phyloP scores from a whole-genome alignment of 2,888 invertebrate species.

The Diarsia mendica region DNA sequence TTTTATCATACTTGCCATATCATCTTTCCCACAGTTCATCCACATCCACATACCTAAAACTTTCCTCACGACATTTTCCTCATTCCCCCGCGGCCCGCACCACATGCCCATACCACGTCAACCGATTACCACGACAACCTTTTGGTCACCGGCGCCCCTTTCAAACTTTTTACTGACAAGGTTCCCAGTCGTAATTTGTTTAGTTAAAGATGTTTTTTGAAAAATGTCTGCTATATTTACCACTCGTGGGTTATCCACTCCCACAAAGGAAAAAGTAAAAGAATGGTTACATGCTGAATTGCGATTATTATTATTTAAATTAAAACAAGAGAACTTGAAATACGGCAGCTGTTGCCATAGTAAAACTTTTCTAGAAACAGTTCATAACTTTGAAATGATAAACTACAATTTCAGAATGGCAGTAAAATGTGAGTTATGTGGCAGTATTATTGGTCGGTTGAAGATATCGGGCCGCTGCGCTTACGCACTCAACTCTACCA shows the following conservation, averaged over 20 bases:
- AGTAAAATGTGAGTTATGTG: conserved; percentile 32
- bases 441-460: conserved; percentile 24
- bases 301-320: not conserved
- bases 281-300: not conserved
- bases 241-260: not conserved
- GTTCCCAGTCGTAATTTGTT: not conserved
- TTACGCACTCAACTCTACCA: conserved; percentile 19
- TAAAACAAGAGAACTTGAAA: conserved; percentile 17
- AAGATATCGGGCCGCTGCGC: conserved; percentile 26
- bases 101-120: too few species aligned
- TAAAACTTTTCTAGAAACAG: conserved; percentile 12
- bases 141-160: too few species aligned
- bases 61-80: too few species aligned
- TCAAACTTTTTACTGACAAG: not conserved
- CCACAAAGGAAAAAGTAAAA: not conserved
- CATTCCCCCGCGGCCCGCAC: too few species aligned
- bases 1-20: too few species aligned
- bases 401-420: conserved; percentile 21
- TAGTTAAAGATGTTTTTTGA: not conserved
- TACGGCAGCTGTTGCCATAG: conserved; percentile 3
- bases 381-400: conserved; percentile 11
- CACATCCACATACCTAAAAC: too few species aligned
- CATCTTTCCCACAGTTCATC: too few species aligned
- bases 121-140: too few species aligned
- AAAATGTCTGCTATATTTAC: not conserved